Percentiles rank a stretch among this genome's conserved stretches.
phyloP scores from a whole-genome alignment of 2,888 invertebrate species.

The Ernsta delagoae region DNA sequence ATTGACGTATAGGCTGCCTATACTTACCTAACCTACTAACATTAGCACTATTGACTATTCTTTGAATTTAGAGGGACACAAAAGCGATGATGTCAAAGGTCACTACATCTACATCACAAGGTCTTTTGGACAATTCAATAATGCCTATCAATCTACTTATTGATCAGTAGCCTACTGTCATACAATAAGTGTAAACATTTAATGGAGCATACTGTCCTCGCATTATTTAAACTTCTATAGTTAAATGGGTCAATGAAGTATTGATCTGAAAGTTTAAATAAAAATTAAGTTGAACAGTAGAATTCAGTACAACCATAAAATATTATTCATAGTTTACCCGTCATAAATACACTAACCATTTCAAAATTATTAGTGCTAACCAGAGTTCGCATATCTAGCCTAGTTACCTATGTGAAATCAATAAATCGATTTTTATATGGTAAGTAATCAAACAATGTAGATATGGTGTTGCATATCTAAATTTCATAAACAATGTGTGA shows the following conservation, averaged over 20 bases:
- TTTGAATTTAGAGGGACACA: conserved; percentile 3
- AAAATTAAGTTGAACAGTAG: too few relatives aligned
- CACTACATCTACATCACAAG: conserved; percentile 39
- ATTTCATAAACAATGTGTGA: conserved; percentile 8
- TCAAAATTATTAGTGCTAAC: conserved; percentile 68
- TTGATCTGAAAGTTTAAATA: too few relatives aligned
- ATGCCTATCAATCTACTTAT: neutral
- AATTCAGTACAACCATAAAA: conserved; percentile 47
- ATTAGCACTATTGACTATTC: neutral
- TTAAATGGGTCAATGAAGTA: too few relatives aligned
- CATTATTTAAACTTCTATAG: neutral
- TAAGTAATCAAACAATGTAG: conserved; percentile 16
- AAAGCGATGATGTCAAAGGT: conserved; percentile 28
- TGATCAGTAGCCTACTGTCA: neutral
- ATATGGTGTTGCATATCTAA: conserved; percentile 14
- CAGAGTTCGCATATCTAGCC: conserved; percentile 45
- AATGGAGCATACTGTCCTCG: neutral
- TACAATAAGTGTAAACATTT: neutral
- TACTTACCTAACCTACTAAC: neutral
- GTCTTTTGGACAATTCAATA: conserved; percentile 19
- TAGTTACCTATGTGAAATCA: conserved; percentile 60
- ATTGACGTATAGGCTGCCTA: too few relatives aligned
- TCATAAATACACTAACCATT: conserved; percentile 75
- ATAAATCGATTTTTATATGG: conserved; percentile 36
- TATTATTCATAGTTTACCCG: conserved; percentile 66